Conservation (phyloP, 92 coral and sea anemone genomes). For the Porites rus region DNA sequence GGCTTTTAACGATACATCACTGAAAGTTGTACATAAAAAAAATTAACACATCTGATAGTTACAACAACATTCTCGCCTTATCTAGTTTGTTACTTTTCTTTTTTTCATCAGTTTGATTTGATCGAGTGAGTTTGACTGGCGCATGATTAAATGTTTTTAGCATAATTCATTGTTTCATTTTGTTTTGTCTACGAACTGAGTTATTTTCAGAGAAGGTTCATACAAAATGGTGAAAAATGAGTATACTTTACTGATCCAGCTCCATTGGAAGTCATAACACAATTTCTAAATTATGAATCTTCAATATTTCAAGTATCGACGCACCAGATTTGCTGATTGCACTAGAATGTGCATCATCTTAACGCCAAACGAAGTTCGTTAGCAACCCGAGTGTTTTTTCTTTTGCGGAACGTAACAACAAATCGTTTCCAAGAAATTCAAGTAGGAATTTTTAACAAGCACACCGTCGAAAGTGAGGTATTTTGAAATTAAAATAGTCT, state of each 20-base stretch:
- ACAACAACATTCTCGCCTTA: too few relatives aligned
- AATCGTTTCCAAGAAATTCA: not conserved
- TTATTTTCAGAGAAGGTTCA: not conserved
- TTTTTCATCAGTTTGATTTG: not conserved
- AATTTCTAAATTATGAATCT: not conserved
- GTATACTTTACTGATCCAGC: not conserved
- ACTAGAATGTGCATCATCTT: not conserved
- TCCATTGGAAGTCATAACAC: too few relatives aligned
- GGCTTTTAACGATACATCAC: too few relatives aligned
- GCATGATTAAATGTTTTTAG: not conserved
- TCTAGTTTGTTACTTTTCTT: not conserved
- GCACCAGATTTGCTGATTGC: not conserved
- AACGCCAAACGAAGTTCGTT: not conserved
- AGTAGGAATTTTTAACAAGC: not conserved
- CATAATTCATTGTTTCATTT: not conserved
- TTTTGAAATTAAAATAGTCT: too few relatives aligned
- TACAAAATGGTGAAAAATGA: not conserved
- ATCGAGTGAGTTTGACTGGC: not conserved
- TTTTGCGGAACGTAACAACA: not conserved
- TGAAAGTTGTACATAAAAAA: not conserved
- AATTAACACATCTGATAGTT: not conserved
- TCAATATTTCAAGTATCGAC: not conserved
- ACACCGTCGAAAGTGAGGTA: not conserved
- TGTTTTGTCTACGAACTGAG: constrained; percentile 12
- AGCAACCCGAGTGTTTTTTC: not conserved